A percentile compares a stretch with the other conserved stretches of the same genome.
These are phyloP conservation scores for Latrodectus hesperus DNA, from an alignment of 2,888 invertebrate genomes.

Conservation along the genomic window DNA sequence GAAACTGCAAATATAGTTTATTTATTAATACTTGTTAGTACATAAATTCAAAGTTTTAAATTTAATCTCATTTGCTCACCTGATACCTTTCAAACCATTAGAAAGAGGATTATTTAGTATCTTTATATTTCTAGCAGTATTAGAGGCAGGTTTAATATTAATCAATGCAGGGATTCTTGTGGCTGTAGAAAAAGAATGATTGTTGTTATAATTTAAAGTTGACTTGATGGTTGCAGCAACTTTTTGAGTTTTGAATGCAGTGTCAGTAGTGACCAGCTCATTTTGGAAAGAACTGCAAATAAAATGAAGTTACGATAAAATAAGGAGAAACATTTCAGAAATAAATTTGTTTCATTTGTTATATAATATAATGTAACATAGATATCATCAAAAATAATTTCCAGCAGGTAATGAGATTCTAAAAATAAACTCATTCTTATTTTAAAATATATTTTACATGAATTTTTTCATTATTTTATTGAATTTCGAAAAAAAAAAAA, in stretches of 20 bases:
- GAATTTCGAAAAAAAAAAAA: no score
- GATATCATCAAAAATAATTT: no score
- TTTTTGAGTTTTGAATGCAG: constrained; percentile 42
- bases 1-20: no score
- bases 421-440: no score
- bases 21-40: no score
- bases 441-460: no score
- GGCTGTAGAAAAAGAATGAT: not conserved
- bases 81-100: constrained; percentile 47
- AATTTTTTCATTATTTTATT: no score
- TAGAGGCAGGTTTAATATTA: constrained; percentile 6
- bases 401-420: no score
- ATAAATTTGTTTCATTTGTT: no score
- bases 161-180: constrained; percentile 1
- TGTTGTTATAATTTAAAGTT: constrained; percentile 10
- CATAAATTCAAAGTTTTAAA: no score
- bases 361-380: no score
- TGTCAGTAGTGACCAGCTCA: constrained; percentile 74
- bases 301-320: not conserved
- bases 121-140: not conserved
- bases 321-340: no score
- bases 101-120: constrained; percentile 9
- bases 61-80: constrained; percentile 18
- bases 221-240: constrained; percentile 6
- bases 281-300: constrained; percentile 76